These are phyloP conservation scores for Dermochelys coriacea DNA, from an alignment of 2,797 vertebrate species.

Conservation along the genomic window DNA sequence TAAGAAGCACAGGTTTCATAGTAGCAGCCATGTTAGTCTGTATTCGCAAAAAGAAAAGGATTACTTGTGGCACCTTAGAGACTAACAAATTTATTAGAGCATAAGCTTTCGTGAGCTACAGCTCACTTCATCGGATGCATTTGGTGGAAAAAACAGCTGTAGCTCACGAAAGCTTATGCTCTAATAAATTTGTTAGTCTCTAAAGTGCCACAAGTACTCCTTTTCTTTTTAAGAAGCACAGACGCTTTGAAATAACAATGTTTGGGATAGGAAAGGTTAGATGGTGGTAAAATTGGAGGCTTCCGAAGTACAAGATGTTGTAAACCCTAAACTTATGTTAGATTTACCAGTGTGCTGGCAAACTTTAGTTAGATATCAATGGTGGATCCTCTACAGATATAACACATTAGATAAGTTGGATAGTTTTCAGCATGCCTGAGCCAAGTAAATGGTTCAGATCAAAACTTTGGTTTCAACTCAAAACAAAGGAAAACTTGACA, in stretches of 20 bases:
- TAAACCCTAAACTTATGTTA: neutral
- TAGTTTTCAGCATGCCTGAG: neutral
- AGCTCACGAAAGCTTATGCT: no score
- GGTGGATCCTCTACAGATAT: neutral
- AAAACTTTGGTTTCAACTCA: neutral
- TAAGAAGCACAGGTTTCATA: neutral
- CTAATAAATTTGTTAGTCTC: no score
- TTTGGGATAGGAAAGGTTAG: accelerated
- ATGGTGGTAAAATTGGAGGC: neutral
- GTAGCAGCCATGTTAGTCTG: no score
- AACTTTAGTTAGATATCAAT: neutral
- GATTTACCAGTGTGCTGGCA: neutral
- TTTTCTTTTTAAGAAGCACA: neutral
- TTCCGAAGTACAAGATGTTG: neutral
- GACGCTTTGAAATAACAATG: neutral
- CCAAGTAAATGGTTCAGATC: neutral
- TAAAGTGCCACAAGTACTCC: no score
- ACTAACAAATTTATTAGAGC: no score
- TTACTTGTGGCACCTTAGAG: no score
- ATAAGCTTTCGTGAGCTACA: no score
- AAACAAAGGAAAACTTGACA: neutral
- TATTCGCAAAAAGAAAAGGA: no score
- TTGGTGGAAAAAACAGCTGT: no score
- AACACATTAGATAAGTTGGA: conserved; percentile 1
- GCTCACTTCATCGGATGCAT: no score